phyloP scores from a whole-genome alignment of 2,888 invertebrate species.

The Crocallis elinguaria region DNA sequence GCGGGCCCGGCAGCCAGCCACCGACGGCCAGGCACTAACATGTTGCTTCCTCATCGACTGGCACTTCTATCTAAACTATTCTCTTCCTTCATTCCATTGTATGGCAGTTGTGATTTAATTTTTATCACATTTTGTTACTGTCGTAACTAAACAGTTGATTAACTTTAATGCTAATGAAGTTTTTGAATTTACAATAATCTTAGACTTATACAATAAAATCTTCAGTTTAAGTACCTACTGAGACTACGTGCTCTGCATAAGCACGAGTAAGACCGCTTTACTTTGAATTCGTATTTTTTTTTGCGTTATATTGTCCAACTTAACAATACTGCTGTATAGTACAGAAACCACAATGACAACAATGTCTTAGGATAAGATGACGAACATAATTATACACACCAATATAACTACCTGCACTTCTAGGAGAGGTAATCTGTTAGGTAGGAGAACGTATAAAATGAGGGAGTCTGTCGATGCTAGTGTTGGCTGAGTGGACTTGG shows the following conservation, averaged over 20 bases:
- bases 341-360: neutral
- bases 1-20: conserved; percentile 14
- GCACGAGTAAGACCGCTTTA: neutral
- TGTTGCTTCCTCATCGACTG: conserved; percentile 71
- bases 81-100: conserved; percentile 64
- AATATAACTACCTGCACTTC: neutral
- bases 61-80: conserved; percentile 68
- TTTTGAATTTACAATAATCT: conserved; percentile 44
- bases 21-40: conserved; percentile 38
- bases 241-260: neutral
- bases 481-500: neutral
- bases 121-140: conserved; percentile 68
- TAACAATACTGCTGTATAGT: neutral
- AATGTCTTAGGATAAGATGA: neutral
- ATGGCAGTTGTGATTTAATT: conserved; percentile 66
- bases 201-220: conserved; percentile 1
- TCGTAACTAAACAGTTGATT: conserved; percentile 80
- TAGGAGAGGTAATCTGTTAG: neutral
- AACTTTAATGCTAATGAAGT: conserved; percentile 68
- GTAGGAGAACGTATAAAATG: neutral
- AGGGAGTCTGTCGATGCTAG: neutral
- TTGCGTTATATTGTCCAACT: neutral
- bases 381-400: neutral
- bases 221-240: neutral
- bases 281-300: neutral